Conservation (phyloP, 2,113 vertebrate genomes). For the Brachyhypopomus gauderio region DNA sequence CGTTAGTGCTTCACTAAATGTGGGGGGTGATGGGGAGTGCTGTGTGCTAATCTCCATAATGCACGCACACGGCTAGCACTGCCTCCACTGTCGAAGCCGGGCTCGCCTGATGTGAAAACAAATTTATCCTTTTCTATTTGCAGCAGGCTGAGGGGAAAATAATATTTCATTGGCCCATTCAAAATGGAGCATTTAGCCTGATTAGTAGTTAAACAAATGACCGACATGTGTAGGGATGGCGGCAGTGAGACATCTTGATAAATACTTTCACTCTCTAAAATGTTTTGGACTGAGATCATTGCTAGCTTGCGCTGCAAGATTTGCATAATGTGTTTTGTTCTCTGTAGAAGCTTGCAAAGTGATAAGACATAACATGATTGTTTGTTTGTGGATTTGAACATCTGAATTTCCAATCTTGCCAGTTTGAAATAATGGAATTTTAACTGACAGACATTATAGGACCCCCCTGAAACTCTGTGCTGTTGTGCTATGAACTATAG, state of each 20-base stretch:
- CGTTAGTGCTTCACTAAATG: conserved; percentile 48
- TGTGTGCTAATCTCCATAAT: conserved; percentile 55
- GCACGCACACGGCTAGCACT: conserved; percentile 32
- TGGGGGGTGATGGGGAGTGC: conserved; percentile 44
- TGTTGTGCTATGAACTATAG: conserved; percentile 13
- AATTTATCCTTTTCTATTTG: conserved; percentile 45
- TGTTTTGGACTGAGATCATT: conserved; percentile 16
- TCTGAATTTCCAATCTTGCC: conserved; percentile 23
- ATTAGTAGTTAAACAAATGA: conserved; percentile 47
- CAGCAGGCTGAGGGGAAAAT: conserved; percentile 17
- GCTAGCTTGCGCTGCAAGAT: neutral
- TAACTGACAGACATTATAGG: neutral
- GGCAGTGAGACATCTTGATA: conserved; percentile 35
- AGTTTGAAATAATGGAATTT: neutral
- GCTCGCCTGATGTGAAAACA: conserved; percentile 42
- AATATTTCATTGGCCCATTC: conserved; percentile 31
- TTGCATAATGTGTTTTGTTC: neutral
- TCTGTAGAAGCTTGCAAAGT: neutral
- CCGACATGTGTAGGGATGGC: conserved; percentile 21
- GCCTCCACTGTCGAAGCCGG: conserved; percentile 38
- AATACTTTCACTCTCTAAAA: conserved; percentile 27
- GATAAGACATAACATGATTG: neutral
- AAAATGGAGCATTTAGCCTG: conserved; percentile 25
- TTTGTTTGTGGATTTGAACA: neutral
- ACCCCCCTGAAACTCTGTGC: conserved; percentile 16